These are phyloP conservation scores for Ichneumoninae sp. DNA, from an alignment of 2,888 invertebrate genomes.

Conservation along the genomic window DNA sequence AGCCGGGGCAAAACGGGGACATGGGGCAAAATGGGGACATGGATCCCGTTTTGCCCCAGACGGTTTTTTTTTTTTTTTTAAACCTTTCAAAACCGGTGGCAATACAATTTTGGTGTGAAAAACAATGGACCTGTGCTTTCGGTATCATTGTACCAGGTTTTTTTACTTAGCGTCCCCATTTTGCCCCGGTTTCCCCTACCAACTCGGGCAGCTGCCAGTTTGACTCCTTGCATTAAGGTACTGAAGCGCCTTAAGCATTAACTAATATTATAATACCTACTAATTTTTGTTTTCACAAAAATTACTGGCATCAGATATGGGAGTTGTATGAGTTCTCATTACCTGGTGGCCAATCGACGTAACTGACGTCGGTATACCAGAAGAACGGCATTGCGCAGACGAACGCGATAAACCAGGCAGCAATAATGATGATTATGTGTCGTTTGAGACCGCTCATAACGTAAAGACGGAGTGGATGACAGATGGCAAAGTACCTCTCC, in stretches of 20 bases:
- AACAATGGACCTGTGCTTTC: too few relatives aligned
- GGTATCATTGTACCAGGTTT: too few relatives aligned
- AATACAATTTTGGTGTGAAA: too few relatives aligned
- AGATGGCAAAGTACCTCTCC: constrained; percentile 95
- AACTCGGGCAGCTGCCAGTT: background rate
- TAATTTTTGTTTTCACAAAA: background rate
- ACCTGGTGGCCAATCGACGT: constrained; percentile 90
- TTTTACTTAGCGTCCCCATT: too few relatives aligned
- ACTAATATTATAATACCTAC: background rate
- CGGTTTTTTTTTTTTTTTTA: too few relatives aligned
- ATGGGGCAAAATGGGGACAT: too few relatives aligned
- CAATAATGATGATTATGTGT: constrained; percentile 91
- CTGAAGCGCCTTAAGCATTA: background rate
- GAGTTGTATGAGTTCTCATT: constrained; percentile 64
- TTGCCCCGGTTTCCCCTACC: too few relatives aligned
- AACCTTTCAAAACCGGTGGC: too few relatives aligned
- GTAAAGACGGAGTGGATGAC: constrained; percentile 93
- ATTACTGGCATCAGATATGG: background rate
- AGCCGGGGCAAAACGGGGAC: too few relatives aligned
- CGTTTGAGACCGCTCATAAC: constrained; percentile 92
- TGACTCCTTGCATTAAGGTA: background rate
- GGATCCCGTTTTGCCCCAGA: too few relatives aligned
- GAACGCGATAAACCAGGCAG: constrained; percentile 91
- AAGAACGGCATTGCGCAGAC: constrained; percentile 91
- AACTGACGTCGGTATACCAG: constrained; percentile 89